phyloP scores from a whole-genome alignment of 2,797 vertebrate genomes.

The Avahi laniger region DNA sequence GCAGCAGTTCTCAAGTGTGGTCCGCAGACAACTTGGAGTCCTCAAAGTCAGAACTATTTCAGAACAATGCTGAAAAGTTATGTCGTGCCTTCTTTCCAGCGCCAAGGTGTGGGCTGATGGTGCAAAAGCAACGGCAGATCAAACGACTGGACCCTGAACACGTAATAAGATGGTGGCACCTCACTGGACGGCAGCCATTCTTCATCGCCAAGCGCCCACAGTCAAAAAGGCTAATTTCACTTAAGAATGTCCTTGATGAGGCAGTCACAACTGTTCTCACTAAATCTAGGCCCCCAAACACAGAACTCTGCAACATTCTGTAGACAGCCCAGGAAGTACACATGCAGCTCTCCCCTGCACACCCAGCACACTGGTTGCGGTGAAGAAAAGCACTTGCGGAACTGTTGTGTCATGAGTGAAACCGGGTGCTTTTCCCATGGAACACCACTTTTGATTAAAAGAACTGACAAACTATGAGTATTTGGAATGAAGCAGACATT shows the following conservation, averaged over 20 bases:
- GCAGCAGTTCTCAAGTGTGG: not conserved
- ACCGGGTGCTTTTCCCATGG: fast-evolving
- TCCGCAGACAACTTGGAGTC: not conserved
- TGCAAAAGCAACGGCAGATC: too few species aligned
- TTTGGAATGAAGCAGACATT: not conserved
- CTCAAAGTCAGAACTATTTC: not conserved
- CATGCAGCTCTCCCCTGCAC: fast-evolving
- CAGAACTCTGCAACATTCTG: not conserved
- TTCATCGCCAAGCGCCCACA: not conserved
- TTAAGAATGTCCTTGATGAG: too few species aligned
- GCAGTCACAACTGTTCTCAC: not conserved
- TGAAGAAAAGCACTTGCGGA: not conserved
- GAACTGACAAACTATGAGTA: not conserved
- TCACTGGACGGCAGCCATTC: not conserved
- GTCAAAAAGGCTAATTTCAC: not conserved
- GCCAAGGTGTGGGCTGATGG: not conserved
- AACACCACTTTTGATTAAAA: not conserved
- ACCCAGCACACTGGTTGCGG: too few species aligned
- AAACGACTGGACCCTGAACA: not conserved
- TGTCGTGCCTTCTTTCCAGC: not conserved
- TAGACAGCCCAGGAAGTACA: not conserved
- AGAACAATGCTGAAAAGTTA: not conserved
- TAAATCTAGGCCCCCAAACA: too few species aligned
- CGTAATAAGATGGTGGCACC: fast-evolving
- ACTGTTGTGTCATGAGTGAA: not conserved